A percentile compares a stretch with the other conserved stretches of the same genome.
Conservation (phyloP, 2,113 vertebrate species). For the Isurus oxyrinchus region DNA sequence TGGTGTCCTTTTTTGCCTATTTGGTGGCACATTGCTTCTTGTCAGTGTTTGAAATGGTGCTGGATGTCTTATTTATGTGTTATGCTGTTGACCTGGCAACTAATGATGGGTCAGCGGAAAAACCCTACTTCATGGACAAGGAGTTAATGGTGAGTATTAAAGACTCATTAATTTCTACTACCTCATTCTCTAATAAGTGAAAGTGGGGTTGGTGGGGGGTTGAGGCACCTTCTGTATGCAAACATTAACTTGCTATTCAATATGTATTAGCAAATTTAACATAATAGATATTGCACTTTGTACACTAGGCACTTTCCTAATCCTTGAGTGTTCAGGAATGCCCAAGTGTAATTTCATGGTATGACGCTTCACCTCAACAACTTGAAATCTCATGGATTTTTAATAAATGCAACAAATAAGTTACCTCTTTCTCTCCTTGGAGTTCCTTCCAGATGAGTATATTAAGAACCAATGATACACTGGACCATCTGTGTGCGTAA, state of each 20-base stretch:
- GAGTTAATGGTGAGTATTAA: constrained; percentile 59
- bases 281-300: neutral
- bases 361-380: too few species aligned
- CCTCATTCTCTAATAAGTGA: neutral
- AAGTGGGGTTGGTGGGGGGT: neutral
- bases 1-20: constrained; percentile 62
- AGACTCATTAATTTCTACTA: neutral
- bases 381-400: neutral
- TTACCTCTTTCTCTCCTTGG: neutral
- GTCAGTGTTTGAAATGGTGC: constrained; percentile 62
- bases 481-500: neutral
- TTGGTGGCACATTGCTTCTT: constrained; percentile 63
- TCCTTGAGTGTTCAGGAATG: neutral
- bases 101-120: constrained; percentile 63
- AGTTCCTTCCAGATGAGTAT: neutral
- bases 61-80: constrained; percentile 60
- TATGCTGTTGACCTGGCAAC: constrained; percentile 64
- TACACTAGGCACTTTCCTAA: neutral
- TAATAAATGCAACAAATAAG: neutral
- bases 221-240: too few species aligned
- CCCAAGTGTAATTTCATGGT: neutral
- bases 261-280: neutral
- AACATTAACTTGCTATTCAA: neutral
- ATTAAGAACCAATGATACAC: neutral
- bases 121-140: constrained; percentile 64